Base-by-base conservation (phyloP, 2,888 invertebrate species). In the Dexiosoma caninum region DNA sequence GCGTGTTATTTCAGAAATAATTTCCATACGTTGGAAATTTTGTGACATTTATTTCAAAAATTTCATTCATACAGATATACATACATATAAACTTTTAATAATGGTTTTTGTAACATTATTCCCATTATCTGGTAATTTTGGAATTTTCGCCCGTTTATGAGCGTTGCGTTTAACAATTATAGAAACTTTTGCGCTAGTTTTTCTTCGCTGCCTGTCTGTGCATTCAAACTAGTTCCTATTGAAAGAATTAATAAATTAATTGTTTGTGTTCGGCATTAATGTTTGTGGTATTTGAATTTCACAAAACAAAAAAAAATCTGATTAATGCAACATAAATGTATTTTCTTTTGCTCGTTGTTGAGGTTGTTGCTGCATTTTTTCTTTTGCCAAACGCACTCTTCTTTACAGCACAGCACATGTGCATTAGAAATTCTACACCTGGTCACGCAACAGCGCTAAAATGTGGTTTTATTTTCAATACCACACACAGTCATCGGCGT, bases 391-490 rank as follows among this genome's bases (percentile, higher is more conserved):
- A 75, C 66, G 74, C 74, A 75, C 49, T 75, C 66, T 30, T 66
- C 10, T 66, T 7, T 23, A 37, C 21, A 30, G 2, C 14, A 44
- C 21, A 21, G 19, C 23, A 59, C 42, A 42, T 67, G 40, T 51
- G 40, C 44, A 69, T 62, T 69, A 70, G 62, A 77, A 69, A 77
- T 77, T 77, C 76, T 77, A 69, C 62, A 77, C 69, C 67, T 70
- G 62, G 69, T 77, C 76, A 77, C 69, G 76, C 76, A 77, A 77
- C 76, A 70, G 46, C 70, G 69, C 62, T 37, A 55, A 75, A 69
- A 70, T 77, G 53, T 62, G 62, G 69, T 77, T 77, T 77, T 69
- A 60, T 62, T 77, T 77, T 70, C 76, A 62, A 62, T 46, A 69
- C 64, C 60, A 69, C 51, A n/a, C 37, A 57, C 12, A 49, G 49